Evolutionary conservation across 53 echinoderm and acorn worm genomes (phyloP).

Genomic region (Stichopus horrens): DNA sequence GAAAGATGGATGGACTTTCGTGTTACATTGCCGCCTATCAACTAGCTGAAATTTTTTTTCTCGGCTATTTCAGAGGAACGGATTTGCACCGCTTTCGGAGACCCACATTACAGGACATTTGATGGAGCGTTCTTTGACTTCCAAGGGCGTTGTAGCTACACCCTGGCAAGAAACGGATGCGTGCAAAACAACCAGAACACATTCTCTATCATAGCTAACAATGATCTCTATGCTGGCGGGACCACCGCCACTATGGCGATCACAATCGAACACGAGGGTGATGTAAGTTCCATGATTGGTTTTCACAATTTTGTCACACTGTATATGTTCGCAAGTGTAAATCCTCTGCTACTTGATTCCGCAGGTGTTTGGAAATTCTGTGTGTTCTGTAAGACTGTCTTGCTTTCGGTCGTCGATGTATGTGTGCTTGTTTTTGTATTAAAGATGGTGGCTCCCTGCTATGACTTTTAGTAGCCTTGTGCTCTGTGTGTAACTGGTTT

Average conservation of each 20-base stretch:
- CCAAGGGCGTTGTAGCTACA: conserved; percentile 21
- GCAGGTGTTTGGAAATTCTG: too few species aligned
- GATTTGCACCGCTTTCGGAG: conserved; percentile 14
- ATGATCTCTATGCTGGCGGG: not conserved
- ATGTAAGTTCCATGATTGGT: not conserved
- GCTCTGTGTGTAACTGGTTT: too few species aligned
- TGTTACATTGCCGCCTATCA: too few species aligned
- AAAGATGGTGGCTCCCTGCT: too few species aligned
- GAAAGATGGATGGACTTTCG: too few species aligned
- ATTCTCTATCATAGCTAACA: not conserved
- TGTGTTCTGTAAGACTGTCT: too few species aligned
- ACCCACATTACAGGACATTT: conserved; percentile 42
- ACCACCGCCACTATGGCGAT: not conserved
- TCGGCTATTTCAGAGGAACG: not conserved
- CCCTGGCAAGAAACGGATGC: conserved; percentile 18
- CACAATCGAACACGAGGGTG: not conserved
- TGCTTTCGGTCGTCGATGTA: too few species aligned
- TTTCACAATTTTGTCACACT: too few species aligned
- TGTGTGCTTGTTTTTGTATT: too few species aligned
- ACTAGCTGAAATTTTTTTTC: not conserved
- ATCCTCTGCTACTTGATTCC: too few species aligned
- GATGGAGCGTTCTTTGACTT: conserved; percentile 20
- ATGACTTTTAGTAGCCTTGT: too few species aligned
- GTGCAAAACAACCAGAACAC: not conserved
- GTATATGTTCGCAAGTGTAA: too few species aligned